Evolutionary conservation across 2,113 vertebrate species (phyloP).

Genomic region (Edolisoma coerulescens): DNA sequence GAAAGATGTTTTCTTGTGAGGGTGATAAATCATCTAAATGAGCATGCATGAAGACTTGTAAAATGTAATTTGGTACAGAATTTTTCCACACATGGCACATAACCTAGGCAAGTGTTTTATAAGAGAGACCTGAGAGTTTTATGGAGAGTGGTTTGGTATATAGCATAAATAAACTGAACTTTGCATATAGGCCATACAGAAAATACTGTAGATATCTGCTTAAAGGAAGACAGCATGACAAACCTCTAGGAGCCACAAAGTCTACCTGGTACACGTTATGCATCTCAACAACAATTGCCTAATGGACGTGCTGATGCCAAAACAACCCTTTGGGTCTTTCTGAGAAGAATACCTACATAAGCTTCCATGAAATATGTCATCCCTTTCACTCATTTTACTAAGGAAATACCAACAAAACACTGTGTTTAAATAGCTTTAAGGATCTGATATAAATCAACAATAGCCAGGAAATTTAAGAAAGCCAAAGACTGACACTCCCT

Average conservation of each 20-base stretch:
- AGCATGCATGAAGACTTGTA: background rate
- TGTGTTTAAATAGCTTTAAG: slow-evolving; percentile 26
- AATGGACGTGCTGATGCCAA: background rate
- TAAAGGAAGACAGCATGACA: background rate
- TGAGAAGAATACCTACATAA: background rate
- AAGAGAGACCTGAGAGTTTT: background rate
- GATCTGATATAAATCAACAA: slow-evolving; percentile 60
- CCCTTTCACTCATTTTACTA: background rate
- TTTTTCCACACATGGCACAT: background rate
- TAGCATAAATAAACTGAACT: background rate
- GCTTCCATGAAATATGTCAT: slow-evolving; percentile 9
- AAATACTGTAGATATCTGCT: background rate
- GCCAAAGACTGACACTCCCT: slow-evolving; percentile 21
- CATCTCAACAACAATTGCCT: background rate
- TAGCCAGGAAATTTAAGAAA: slow-evolving; percentile 54
- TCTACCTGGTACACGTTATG: background rate
- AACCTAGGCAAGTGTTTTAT: background rate
- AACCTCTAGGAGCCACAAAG: background rate
- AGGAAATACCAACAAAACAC: slow-evolving; percentile 41
- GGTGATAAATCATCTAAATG: slow-evolving; percentile 6
- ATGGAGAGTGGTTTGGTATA: background rate
- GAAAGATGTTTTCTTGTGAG: background rate
- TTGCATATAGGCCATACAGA: background rate
- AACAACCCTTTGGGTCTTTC: background rate
- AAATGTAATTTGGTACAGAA: background rate